A percentile compares a stretch with the other conserved stretches of the same genome.
Conservation (phyloP, 2,888 invertebrate species). For the Plebejus melissa region DNA sequence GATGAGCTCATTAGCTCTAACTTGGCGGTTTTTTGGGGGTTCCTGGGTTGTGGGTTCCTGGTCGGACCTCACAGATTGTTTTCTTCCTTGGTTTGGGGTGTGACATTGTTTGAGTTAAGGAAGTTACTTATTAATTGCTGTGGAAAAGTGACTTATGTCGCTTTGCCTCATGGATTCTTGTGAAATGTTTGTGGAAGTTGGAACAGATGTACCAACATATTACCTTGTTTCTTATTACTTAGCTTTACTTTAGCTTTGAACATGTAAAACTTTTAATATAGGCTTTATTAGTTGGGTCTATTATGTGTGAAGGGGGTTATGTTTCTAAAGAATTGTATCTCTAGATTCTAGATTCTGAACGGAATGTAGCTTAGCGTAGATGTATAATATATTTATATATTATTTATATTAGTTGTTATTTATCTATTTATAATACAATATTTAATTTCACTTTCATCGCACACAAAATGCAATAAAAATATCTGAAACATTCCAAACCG, state of each 20-base stretch:
- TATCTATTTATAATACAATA: neutral
- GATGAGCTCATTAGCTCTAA: slow-evolving; percentile 69
- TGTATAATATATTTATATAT: too few species aligned
- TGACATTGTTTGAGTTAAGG: slow-evolving; percentile 19
- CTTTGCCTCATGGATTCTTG: neutral
- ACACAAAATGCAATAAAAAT: neutral
- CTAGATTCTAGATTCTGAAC: too few species aligned
- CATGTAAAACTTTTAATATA: neutral
- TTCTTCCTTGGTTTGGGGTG: slow-evolving; percentile 25
- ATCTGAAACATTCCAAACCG: slow-evolving; percentile 8
- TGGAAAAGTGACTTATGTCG: neutral
- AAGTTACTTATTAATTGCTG: slow-evolving; percentile 24
- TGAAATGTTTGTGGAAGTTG: neutral
- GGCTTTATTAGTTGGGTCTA: neutral
- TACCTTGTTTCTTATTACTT: neutral
- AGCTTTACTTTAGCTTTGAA: neutral
- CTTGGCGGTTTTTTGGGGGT: slow-evolving; percentile 45
- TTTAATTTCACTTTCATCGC: neutral
- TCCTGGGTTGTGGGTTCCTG: slow-evolving; percentile 42
- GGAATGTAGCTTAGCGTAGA: too few species aligned
- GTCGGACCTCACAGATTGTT: slow-evolving; percentile 57
- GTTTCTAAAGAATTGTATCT: too few species aligned
- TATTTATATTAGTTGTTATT: too few species aligned
- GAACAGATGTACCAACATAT: neutral
- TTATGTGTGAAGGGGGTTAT: too few species aligned